phyloP scores from a whole-genome alignment of 2,113 vertebrate genomes.

The Melanerpes aurifrons region DNA sequence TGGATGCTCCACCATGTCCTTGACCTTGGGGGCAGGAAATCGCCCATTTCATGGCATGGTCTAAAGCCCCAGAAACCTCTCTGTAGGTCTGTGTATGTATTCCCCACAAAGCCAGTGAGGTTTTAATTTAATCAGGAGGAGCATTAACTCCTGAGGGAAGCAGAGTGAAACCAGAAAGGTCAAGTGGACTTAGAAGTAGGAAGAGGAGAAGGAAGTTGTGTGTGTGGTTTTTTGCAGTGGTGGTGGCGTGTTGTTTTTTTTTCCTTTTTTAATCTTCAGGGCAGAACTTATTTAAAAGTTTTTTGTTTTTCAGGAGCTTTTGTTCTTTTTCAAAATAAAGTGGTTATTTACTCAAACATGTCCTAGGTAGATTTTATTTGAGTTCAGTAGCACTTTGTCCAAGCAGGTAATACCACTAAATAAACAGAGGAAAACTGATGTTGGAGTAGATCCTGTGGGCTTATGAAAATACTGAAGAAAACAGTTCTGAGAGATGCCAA shows the following conservation, averaged over 20 bases:
- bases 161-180: not conserved
- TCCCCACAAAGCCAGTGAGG: not conserved
- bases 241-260: too few species aligned
- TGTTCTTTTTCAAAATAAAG: not conserved
- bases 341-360: not conserved
- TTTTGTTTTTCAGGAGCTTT: too few species aligned
- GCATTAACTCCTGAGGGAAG: not conserved
- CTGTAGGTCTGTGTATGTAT: not conserved
- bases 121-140: conserved; percentile 27
- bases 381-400: not conserved
- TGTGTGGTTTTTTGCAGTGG: not conserved
- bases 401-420: not conserved
- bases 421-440: not conserved
- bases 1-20: not conserved
- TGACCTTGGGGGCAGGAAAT: conserved; percentile 11
- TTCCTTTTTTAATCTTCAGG: not conserved
- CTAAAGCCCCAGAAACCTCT: not conserved
- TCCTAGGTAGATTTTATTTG: not conserved
- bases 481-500: not conserved
- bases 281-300: not conserved
- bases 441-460: not conserved
- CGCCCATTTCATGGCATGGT: accelerated
- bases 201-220: not conserved
- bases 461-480: conserved; percentile 17
- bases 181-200: not conserved